phyloP scores from a whole-genome alignment of 2,113 vertebrate genomes.

The Indri indri region DNA sequence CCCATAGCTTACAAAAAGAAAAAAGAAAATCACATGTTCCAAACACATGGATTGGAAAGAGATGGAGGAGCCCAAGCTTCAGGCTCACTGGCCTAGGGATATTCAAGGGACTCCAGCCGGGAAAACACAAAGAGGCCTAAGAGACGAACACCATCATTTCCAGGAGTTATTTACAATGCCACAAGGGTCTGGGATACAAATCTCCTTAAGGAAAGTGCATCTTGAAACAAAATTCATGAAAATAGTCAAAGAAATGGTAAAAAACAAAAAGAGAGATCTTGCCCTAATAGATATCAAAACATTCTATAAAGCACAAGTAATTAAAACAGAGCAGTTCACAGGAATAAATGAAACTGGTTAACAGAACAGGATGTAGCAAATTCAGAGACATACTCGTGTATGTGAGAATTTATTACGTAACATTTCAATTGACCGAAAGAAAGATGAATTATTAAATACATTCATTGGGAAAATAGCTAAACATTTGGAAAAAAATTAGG shows the following conservation, averaged over 20 bases:
- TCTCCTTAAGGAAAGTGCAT: background rate
- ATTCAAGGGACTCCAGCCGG: background rate
- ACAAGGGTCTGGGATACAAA: background rate
- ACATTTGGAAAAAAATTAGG: background rate
- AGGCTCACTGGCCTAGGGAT: background rate
- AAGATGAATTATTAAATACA: slow-evolving; percentile 1
- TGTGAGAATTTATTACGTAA: background rate
- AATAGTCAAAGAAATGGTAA: background rate
- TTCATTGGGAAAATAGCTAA: slow-evolving; percentile 18
- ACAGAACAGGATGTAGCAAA: background rate
- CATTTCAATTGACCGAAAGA: background rate
- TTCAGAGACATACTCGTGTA: background rate
- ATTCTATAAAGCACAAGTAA: background rate
- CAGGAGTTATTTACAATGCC: background rate
- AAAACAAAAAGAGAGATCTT: background rate
- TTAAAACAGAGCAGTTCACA: background rate
- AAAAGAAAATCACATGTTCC: background rate
- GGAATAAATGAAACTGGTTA: background rate
- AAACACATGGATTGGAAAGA: background rate
- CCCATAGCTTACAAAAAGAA: background rate
- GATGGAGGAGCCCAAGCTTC: background rate
- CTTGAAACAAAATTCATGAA: slow-evolving; percentile 19
- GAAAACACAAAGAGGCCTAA: background rate
- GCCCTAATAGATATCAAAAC: background rate
- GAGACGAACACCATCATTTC: background rate